Conservation (phyloP, 64 coral and sea anemone species). For the Catalaphyllia jardinei region DNA sequence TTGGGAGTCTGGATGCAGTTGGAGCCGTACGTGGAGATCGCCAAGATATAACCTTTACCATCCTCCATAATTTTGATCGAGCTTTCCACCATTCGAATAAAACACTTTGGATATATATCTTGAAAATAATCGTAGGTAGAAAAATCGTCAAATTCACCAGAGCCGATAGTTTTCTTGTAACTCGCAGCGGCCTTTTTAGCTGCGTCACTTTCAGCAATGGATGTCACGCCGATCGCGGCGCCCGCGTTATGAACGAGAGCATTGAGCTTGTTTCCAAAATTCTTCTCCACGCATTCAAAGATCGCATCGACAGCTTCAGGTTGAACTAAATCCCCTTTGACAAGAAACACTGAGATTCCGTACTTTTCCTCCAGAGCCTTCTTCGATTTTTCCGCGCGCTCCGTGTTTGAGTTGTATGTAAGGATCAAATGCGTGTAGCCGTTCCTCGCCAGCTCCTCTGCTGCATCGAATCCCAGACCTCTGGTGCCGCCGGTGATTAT, state of each 20-base stretch:
- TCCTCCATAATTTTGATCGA: conserved; percentile 88
- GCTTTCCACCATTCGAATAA: conserved; percentile 75
- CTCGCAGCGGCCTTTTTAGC: conserved; percentile 73
- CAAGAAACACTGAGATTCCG: conserved; percentile 46
- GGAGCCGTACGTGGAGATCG: conserved; percentile 69
- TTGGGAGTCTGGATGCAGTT: conserved; percentile 72
- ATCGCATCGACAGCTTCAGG: conserved; percentile 59
- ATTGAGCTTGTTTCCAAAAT: conserved; percentile 68
- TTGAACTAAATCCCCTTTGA: conserved; percentile 71
- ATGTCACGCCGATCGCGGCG: conserved; percentile 59
- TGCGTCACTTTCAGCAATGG: conserved; percentile 49
- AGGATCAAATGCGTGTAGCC: conserved; percentile 78
- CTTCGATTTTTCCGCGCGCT: conserved; percentile 63
- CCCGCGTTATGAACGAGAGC: conserved; percentile 81
- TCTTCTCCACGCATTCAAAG: conserved; percentile 64
- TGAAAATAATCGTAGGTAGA: conserved; percentile 84
- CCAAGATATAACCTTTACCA: conserved; percentile 63
- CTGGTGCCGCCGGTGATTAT: conserved; percentile 76
- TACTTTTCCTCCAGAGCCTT: conserved; percentile 50
- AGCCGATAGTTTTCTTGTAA: conserved; percentile 67
- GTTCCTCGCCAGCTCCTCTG: conserved; percentile 65
- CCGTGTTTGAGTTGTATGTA: conserved; percentile 77
- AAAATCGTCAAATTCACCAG: conserved; percentile 65
- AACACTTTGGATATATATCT: conserved; percentile 83
- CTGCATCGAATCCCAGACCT: conserved; percentile 65